A percentile compares a stretch with the other conserved stretches of the same genome.
These are phyloP conservation scores for Rhabdornis inornatus DNA, from an alignment of 2,113 vertebrate species.

Conservation along the genomic window DNA sequence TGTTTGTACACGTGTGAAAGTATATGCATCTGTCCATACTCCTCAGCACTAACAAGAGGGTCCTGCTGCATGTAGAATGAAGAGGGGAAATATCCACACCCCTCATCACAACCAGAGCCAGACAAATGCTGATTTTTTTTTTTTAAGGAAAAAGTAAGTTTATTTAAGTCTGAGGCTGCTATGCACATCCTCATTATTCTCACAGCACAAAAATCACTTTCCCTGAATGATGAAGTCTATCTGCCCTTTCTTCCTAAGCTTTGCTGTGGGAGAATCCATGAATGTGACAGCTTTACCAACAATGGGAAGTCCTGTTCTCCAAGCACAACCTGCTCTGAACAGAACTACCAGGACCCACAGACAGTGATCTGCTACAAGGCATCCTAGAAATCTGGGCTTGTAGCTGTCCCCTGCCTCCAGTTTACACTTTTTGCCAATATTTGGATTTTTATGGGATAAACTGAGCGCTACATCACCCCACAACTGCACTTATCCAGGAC, in stretches of 20 bases:
- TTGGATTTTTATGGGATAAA: conserved; percentile 39
- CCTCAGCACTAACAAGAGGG: neutral
- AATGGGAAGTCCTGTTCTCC: accelerated
- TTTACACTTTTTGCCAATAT: conserved; percentile 3
- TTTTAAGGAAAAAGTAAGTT: no score
- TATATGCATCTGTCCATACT: neutral
- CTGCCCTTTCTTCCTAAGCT: neutral
- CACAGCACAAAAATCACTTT: neutral
- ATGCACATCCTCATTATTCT: neutral
- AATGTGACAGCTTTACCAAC: accelerated
- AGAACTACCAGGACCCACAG: neutral
- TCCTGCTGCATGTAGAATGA: neutral
- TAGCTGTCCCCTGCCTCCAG: accelerated
- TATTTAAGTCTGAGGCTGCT: neutral
- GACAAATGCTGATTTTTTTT: neutral
- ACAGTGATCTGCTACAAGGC: neutral
- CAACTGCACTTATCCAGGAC: neutral
- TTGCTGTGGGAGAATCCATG: neutral
- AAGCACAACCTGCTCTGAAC: neutral
- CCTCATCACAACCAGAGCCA: neutral
- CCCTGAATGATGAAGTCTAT: neutral
- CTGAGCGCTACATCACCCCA: neutral
- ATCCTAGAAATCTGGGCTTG: neutral
- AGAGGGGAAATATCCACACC: neutral
- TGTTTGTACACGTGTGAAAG: neutral